A percentile compares a stretch with the other conserved stretches of the same genome.
phyloP scores from a whole-genome alignment of 2,113 vertebrate genomes.

The Erpornis zantholeuca region DNA sequence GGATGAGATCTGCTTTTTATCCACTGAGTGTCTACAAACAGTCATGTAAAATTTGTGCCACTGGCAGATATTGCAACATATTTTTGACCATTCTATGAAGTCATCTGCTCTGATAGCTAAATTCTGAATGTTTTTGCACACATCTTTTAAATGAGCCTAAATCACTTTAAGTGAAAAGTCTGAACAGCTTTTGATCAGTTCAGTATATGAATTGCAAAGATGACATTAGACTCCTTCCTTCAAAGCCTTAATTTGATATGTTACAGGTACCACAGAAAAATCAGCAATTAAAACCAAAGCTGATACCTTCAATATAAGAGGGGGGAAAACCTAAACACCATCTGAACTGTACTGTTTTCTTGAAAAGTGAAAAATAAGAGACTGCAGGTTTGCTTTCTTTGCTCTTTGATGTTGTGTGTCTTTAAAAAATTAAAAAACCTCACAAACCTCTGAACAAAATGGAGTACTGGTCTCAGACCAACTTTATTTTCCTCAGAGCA shows the following conservation, averaged over 20 bases:
- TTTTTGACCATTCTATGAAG: background rate
- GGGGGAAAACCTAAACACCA: background rate
- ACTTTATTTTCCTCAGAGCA: conserved; percentile 12
- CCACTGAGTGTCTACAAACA: background rate
- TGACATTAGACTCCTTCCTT: conserved; percentile 37
- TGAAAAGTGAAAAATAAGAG: background rate
- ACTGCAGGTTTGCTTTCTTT: background rate
- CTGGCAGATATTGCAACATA: background rate
- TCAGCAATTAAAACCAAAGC: conserved; percentile 43
- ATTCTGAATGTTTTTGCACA: background rate
- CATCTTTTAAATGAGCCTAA: conserved; percentile 45
- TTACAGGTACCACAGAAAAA: conserved; percentile 32
- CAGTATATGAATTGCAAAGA: background rate
- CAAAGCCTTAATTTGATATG: conserved; percentile 41
- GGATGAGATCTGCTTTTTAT: background rate
- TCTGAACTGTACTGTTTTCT: background rate
- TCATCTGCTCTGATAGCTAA: background rate
- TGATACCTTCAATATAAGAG: background rate
- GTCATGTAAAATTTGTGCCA: background rate
- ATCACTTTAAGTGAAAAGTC: conserved; percentile 34
- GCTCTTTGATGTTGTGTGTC: conserved; percentile 18
- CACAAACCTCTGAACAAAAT: background rate
- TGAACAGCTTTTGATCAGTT: conserved; percentile 62
- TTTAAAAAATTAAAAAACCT: background rate
- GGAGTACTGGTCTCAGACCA: background rate